Base-by-base conservation (phyloP, 2,888 invertebrate species). In the Drosophila limbata region DNA sequence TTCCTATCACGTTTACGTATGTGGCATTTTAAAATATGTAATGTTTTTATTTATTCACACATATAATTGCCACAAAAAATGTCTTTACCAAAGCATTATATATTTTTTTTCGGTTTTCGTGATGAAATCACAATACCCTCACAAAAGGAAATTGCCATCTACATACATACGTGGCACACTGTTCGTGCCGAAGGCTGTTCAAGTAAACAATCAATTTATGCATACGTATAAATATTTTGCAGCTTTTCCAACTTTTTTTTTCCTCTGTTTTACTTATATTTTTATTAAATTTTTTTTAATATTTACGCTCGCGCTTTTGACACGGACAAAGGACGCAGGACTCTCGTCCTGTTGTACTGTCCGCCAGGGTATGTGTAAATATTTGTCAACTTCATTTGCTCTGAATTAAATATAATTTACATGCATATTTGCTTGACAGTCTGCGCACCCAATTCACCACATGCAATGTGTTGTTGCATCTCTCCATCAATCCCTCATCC, bases 381-480 rank as follows among this genome's bases (percentile, higher is more conserved):
- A 90, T 88, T 88, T 88, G 88, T 88, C 84, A 90, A 90, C 87
- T 88, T 88, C 90, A 88, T 88, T 88, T 88, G 77, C 74, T 84
- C 79, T 87, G 88, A 89, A 88, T 88, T 88, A 88, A 88, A 88
- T 88, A 88, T 84, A 86, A 88, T 86, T 87, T 89, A 86, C 88
- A 89, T 89, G 80, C 78, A 80, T 80, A 84, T 84, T 87, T 86
- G 76, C 76, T 71, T 77, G 81, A 65, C 80, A 67, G 67, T 60
- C 73, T 61, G 66, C 59, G 68, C 40, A 55, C 66, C 47, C 70
- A 69, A 63, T 60, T 68, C 55, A 25, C 44, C 77, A 59, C 70
- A 86, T 77, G 75, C 88, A 66, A 72, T 68, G 60, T 25, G 25
- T 25, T 25, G 25, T 25, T 25, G 5, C 25, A 25, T 25, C 1